phyloP scores from a whole-genome alignment of 2,888 invertebrate genomes.

The Tipula lateralis region DNA sequence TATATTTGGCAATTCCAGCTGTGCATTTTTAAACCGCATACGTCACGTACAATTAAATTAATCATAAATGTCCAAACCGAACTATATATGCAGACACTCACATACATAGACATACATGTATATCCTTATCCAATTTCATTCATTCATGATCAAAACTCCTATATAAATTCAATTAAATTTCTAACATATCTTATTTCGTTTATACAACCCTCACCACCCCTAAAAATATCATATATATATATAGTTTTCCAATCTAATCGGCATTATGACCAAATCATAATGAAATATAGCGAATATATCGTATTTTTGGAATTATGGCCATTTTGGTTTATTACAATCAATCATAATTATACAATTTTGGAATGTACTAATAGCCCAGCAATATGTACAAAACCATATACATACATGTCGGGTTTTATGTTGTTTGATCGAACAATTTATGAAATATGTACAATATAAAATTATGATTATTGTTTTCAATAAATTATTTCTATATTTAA shows the following conservation, averaged over 20 bases:
- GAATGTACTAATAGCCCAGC: background rate
- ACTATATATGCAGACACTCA: background rate
- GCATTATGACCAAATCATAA: background rate
- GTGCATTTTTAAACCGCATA: background rate
- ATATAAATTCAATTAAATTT: conserved; percentile 13
- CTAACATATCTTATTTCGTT: background rate
- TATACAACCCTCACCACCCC: background rate
- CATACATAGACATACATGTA: background rate
- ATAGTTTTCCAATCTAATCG: background rate
- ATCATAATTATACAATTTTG: background rate
- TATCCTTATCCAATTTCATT: background rate
- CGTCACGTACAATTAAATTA: background rate
- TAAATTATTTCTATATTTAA: background rate
- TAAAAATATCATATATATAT: background rate
- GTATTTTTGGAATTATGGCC: background rate
- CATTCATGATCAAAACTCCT: background rate
- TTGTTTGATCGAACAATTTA: background rate
- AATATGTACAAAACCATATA: background rate
- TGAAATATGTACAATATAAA: background rate
- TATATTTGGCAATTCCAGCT: background rate
- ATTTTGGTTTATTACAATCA: background rate
- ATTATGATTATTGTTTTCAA: background rate
- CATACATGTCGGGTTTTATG: background rate
- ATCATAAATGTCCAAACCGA: background rate
- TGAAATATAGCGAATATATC: background rate